Evolutionary conservation across 2,113 vertebrate genomes (phyloP).

Genomic region (Fulmarus glacialis): DNA sequence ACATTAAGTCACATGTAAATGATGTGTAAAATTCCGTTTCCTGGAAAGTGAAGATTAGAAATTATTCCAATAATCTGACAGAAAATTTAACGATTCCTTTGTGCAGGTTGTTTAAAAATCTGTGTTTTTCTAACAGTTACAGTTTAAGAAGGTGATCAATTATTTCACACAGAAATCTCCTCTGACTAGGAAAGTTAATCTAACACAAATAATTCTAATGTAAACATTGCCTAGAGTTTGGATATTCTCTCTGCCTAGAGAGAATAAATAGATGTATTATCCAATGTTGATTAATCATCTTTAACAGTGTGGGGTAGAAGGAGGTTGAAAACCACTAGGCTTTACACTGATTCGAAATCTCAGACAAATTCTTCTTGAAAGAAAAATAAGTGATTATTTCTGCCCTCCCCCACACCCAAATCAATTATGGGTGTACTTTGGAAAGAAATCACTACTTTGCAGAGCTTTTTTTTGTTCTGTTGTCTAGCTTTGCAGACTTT

Average conservation of each 20-base stretch:
- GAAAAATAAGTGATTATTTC: neutral
- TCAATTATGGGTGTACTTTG: neutral
- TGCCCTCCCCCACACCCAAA: fast-evolving
- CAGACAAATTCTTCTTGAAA: neutral
- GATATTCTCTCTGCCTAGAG: too few species aligned
- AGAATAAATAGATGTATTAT: neutral
- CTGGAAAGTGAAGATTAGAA: neutral
- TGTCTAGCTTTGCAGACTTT: neutral
- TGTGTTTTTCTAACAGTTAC: neutral
- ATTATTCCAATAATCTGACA: neutral
- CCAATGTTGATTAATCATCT: neutral
- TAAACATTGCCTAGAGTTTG: neutral
- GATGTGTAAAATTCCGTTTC: neutral
- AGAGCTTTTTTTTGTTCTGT: neutral
- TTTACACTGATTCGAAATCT: neutral
- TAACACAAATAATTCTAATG: neutral
- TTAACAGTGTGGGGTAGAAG: neutral
- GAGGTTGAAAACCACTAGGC: neutral
- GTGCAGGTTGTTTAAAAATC: neutral
- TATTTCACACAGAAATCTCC: neutral
- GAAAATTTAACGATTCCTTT: neutral
- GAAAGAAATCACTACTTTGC: neutral
- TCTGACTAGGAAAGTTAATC: neutral
- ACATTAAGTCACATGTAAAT: neutral
- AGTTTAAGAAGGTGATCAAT: neutral